Percentiles rank a stretch among this genome's conserved stretches.
phyloP scores from a whole-genome alignment of 2,888 invertebrate genomes.

The Eucriotettix oculatus region DNA sequence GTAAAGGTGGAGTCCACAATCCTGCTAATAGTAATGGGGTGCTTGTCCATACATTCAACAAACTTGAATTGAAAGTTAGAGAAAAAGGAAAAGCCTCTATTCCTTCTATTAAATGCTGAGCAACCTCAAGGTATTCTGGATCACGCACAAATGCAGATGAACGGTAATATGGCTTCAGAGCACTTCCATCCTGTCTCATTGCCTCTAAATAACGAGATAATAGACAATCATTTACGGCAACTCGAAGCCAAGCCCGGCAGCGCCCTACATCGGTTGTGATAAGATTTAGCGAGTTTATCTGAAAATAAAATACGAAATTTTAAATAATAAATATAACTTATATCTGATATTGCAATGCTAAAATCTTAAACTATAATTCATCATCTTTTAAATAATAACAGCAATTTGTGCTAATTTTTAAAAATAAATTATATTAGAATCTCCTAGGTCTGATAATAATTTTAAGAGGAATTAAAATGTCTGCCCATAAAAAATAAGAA shows the following conservation, averaged over 20 bases:
- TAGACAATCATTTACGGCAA: constrained; percentile 75
- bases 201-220: constrained; percentile 74
- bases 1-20: constrained; percentile 65
- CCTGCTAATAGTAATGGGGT: constrained; percentile 70
- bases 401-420: too few relatives aligned
- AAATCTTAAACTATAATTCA: neutral
- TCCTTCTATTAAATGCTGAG: constrained; percentile 57
- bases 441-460: too few relatives aligned
- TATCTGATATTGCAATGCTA: neutral
- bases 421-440: too few relatives aligned
- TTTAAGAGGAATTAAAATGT: too few relatives aligned
- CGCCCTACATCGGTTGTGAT: constrained; percentile 81
- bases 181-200: constrained; percentile 57
- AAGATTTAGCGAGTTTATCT: constrained; percentile 57
- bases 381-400: too few relatives aligned
- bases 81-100: constrained; percentile 49
- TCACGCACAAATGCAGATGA: constrained; percentile 70
- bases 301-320: constrained; percentile 15
- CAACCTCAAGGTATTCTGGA: constrained; percentile 58
- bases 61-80: constrained; percentile 66
- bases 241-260: constrained; percentile 80
- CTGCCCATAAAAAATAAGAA: too few relatives aligned
- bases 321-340: neutral
- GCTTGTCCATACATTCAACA: constrained; percentile 78
- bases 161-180: constrained; percentile 69